Base-by-base conservation (phyloP, 92 coral and sea anemone species). In the Micromussa lordhowensis region DNA sequence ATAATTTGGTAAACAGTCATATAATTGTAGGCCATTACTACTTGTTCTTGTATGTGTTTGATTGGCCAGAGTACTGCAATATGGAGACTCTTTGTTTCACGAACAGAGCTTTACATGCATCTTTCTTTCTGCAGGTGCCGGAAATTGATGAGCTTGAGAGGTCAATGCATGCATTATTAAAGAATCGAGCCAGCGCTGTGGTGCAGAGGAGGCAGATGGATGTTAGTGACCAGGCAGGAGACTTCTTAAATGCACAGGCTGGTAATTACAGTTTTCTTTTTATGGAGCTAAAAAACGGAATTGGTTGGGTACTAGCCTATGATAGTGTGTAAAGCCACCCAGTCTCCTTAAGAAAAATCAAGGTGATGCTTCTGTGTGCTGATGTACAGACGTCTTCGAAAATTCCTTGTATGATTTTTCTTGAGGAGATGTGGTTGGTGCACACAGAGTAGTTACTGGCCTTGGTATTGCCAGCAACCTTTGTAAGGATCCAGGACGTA, bases 151-250 rank as follows among this genome's bases (percentile, higher is more conserved):
- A 88, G 44, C 81, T 91, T 78, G 99, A 97, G 84, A 91, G 86
- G 68, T 89, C 95, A 13, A 91, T 96, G 91, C 98, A 94, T 88
- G 91, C 90, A 31, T 85, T 96, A 28, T 79, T 96, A 54, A 95
- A 90, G 84, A 95, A 94, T 76, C 92, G 98, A 86, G 96, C 99
- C 6, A 94, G 93, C 53, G 87, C 94, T 14, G 77, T 96, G 68
- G 95, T 97, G 36, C 95, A 97, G 87, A 93, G 99, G 81, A 90
- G 99, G 53, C 99, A 96, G 36, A 91, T 90, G 86, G 99, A 97
- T 92, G 98, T 96, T 64, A 96, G 88, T 82, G 99, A 98, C 69
- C 98, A 96, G 89, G 98, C 98, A 28, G 98, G 91, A 80, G 96
- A 94, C n/a, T 98, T 88, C 75, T 87, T 95, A 79, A 86, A 85